Evolutionary conservation across 2,113 vertebrate species (phyloP).

Genomic region (Steatornis caripensis): DNA sequence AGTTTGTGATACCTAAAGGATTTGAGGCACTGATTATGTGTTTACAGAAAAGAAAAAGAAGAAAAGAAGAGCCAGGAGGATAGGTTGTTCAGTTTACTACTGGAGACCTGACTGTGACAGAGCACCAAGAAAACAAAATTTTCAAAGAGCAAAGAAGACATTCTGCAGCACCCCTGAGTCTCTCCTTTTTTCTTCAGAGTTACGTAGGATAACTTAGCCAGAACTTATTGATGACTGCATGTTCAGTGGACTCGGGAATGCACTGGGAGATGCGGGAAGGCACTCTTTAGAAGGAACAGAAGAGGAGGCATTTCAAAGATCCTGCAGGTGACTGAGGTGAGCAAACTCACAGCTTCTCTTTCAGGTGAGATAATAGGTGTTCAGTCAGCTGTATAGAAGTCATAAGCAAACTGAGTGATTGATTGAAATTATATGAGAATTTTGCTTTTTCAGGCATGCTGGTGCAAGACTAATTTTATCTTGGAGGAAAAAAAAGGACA

Average conservation of each 20-base stretch:
- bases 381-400: conserved; percentile 35
- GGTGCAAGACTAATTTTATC: background rate
- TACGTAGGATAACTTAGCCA: conserved; percentile 38
- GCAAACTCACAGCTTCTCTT: conserved; percentile 24
- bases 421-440: background rate
- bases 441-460: conserved; percentile 10
- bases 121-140: background rate
- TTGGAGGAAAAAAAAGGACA: background rate
- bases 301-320: conserved; percentile 49
- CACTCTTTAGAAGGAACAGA: background rate
- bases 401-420: background rate
- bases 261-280: background rate
- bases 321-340: conserved; percentile 55
- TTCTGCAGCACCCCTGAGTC: background rate
- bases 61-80: conserved; percentile 58
- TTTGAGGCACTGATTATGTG: conserved; percentile 52
- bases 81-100: conserved; percentile 58
- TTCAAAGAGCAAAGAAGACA: background rate
- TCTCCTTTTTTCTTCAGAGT: background rate
- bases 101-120: conserved; percentile 37
- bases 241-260: background rate
- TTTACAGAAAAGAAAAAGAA: conserved; percentile 49
- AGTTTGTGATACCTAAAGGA: conserved; percentile 34
- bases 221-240: conserved; percentile 42
- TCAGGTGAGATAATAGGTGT: conserved; percentile 8